Evolutionary conservation across 1,140 invertebrate genomes (phyloP).

Genomic region (Diplogasteroides magnus): DNA sequence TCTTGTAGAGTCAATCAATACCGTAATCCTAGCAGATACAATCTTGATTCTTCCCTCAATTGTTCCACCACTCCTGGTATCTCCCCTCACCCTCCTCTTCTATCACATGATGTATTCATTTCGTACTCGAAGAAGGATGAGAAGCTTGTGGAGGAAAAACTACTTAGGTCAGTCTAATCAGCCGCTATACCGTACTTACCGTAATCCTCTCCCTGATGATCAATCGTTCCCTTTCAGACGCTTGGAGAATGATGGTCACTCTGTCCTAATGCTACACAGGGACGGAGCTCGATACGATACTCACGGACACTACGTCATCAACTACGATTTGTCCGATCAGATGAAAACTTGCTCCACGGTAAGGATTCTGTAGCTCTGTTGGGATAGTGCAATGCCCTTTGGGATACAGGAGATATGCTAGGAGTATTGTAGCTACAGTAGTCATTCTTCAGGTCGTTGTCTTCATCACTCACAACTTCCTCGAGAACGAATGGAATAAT

Average conservation of each 20-base stretch:
- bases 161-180: slow-evolving; percentile 31
- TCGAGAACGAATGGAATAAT: slow-evolving; percentile 45
- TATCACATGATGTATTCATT: slow-evolving; percentile 44
- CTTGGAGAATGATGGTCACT: slow-evolving; percentile 37
- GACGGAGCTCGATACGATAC: slow-evolving; percentile 29
- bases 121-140: slow-evolving; percentile 46
- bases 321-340: slow-evolving; percentile 40
- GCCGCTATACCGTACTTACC: neutral
- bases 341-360: slow-evolving; percentile 21
- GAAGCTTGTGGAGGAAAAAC: slow-evolving; percentile 30
- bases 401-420: neutral
- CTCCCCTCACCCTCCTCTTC: slow-evolving; percentile 31
- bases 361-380: too few species aligned
- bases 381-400: too few species aligned
- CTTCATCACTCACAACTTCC: slow-evolving; percentile 40
- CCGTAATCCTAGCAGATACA: slow-evolving; percentile 30
- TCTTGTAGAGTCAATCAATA: neutral
- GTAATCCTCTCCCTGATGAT: neutral
- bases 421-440: neutral
- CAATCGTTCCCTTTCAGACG: slow-evolving; percentile 29
- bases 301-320: slow-evolving; percentile 34
- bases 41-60: slow-evolving; percentile 38
- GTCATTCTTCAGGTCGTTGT: slow-evolving; percentile 39
- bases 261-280: slow-evolving; percentile 37
- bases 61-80: slow-evolving; percentile 38